Evolutionary conservation across 2,797 vertebrate species (phyloP).

Genomic region (Falco naumanni): DNA sequence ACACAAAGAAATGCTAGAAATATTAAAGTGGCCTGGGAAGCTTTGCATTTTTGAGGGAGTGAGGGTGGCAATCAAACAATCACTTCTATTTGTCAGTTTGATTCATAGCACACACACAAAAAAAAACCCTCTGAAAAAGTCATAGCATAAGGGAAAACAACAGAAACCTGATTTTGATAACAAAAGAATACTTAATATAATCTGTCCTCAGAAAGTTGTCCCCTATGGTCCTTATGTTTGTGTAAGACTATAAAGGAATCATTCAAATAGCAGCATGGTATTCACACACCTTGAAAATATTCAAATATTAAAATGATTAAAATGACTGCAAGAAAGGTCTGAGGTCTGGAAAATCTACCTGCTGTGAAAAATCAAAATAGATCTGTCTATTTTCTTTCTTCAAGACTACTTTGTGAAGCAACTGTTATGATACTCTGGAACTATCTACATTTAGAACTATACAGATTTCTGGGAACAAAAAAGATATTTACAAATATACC

Average conservation of each 20-base stretch:
- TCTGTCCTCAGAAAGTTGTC: neutral
- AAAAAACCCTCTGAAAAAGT: neutral
- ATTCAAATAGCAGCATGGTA: neutral
- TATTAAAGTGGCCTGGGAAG: neutral
- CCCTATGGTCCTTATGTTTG: neutral
- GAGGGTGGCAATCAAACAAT: neutral
- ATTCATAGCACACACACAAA: neutral
- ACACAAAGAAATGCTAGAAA: neutral
- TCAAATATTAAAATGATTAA: neutral
- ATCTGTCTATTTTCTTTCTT: neutral
- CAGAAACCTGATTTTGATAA: neutral
- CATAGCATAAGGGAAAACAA: neutral
- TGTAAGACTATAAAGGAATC: neutral
- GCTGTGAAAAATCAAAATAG: neutral
- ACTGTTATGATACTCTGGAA: neutral
- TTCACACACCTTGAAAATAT: neutral
- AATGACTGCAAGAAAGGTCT: neutral
- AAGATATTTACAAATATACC: neutral
- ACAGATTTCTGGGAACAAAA: neutral
- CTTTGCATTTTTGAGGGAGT: neutral
- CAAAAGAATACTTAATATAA: neutral
- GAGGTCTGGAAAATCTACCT: neutral
- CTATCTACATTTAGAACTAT: neutral
- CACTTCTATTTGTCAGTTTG: neutral
- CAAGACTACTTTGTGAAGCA: neutral